Conservation (phyloP, 2,113 vertebrate species). For the Syrrhaptes paradoxus region DNA sequence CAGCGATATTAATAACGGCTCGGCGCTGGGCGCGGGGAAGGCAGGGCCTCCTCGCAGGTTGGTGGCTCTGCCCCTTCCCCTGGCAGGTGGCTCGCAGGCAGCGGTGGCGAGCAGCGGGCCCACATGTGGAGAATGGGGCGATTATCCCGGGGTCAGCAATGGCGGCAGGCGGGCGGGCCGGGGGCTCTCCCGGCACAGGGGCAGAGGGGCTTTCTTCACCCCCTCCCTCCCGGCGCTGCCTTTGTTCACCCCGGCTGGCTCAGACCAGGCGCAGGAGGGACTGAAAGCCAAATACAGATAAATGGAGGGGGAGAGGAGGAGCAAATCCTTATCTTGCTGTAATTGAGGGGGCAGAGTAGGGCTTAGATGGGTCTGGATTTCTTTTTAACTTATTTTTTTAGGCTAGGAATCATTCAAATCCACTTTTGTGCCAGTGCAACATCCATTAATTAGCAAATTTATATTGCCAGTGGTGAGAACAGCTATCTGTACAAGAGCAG, state of each 20-base stretch:
- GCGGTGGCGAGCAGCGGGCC: no score
- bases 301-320: not conserved
- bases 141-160: no score
- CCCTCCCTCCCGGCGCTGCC: not conserved
- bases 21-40: not conserved
- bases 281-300: not conserved
- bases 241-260: not conserved
- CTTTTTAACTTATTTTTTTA: not conserved
- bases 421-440: not conserved
- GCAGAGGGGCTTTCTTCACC: not conserved
- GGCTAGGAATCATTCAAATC: not conserved
- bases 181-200: not conserved
- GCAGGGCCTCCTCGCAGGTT: not conserved
- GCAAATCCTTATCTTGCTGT: rapidly evolving
- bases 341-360: not conserved
- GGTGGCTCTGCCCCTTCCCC: not conserved
- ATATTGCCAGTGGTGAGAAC: rapidly evolving
- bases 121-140: no score
- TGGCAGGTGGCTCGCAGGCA: no score
- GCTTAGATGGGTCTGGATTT: not conserved
- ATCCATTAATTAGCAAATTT: not conserved
- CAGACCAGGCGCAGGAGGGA: not conserved
- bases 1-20: not conserved
- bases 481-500: not conserved
- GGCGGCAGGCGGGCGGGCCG: no score